These are phyloP conservation scores for Mylabris sibirica DNA, from an alignment of 2,888 invertebrate genomes.

Conservation along the genomic window DNA sequence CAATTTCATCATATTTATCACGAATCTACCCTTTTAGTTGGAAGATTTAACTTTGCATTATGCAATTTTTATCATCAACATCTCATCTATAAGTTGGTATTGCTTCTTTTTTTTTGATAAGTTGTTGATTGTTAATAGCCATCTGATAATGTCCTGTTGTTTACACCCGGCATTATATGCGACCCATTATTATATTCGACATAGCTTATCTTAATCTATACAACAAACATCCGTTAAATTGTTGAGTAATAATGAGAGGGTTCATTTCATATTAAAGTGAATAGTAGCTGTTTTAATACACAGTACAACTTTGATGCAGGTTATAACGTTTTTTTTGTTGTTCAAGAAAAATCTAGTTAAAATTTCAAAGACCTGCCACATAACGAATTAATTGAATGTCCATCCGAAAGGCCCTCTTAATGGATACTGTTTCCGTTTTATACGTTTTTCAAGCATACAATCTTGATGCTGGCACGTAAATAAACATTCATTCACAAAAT, in stretches of 20 bases:
- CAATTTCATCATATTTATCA: conserved; percentile 27
- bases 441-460: conserved; percentile 36
- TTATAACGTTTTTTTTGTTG: not conserved
- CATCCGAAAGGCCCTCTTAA: conserved; percentile 37
- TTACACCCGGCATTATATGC: conserved; percentile 39
- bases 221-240: conserved; percentile 53
- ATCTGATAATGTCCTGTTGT: conserved; percentile 32
- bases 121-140: conserved; percentile 19
- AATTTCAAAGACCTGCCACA: conserved; percentile 17
- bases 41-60: conserved; percentile 21
- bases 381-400: conserved; percentile 38
- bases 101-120: not conserved
- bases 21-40: conserved; percentile 20
- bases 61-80: conserved; percentile 25
- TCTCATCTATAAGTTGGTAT: conserved; percentile 28
- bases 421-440: conserved; percentile 41
- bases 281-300: not conserved
- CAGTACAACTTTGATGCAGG: not conserved
- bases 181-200: conserved; percentile 45
- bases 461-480: conserved; percentile 32
- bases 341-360: conserved; percentile 12
- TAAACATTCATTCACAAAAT: conserved; percentile 28
- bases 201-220: conserved; percentile 50
- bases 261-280: conserved; percentile 3
- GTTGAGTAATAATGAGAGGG: conserved; percentile 49